Conservation (phyloP, 2,797 vertebrate genomes). For the Muscicapa striata region DNA sequence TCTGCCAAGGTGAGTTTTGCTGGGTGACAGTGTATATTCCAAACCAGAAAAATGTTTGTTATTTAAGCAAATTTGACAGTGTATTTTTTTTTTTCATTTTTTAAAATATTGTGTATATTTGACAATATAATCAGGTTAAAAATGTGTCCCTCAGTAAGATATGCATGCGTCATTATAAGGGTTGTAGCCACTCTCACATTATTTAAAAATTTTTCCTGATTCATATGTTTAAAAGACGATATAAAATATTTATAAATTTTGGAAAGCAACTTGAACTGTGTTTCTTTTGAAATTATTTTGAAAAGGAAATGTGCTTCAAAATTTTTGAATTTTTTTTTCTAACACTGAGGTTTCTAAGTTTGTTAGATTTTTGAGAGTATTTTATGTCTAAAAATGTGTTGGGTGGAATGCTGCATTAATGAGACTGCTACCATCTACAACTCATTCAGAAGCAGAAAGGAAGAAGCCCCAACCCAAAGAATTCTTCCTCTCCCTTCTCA, state of each 20-base stretch:
- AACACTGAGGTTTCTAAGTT: background rate
- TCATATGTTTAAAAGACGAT: background rate
- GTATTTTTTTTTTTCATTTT: background rate
- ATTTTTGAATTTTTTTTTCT: background rate
- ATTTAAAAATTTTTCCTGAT: background rate
- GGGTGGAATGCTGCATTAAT: background rate
- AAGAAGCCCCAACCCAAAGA: background rate
- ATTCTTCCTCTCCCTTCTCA: background rate
- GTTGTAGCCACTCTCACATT: background rate
- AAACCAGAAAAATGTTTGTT: background rate
- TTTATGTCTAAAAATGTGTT: background rate
- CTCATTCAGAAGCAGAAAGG: background rate
- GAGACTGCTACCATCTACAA: background rate
- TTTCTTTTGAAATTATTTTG: background rate
- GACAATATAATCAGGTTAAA: background rate
- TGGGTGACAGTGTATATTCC: background rate
- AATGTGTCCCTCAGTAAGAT: background rate
- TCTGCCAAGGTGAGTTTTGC: background rate
- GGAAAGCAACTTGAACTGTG: background rate
- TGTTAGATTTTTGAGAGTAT: background rate
- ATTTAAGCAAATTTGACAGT: conserved; percentile 13
- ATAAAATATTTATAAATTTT: background rate
- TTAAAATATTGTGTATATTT: background rate
- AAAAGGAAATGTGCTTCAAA: background rate
- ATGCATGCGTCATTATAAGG: background rate